Evolutionary conservation across 2,113 vertebrate genomes (phyloP).

Genomic region (Colaptes auratus): DNA sequence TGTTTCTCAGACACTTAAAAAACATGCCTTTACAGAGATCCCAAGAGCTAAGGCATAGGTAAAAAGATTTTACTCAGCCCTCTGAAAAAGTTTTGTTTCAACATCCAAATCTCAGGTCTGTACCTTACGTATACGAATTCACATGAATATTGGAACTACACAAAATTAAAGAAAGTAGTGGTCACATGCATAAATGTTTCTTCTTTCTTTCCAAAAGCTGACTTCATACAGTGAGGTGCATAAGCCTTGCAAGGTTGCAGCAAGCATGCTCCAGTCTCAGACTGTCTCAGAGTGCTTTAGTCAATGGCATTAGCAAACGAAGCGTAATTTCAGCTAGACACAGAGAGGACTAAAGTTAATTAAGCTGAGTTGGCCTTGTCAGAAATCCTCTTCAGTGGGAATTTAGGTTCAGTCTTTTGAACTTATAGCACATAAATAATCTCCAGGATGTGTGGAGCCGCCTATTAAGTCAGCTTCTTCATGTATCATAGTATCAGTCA

Average conservation of each 20-base stretch:
- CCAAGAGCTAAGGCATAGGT: neutral
- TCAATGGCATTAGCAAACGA: neutral
- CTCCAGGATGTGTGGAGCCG: neutral
- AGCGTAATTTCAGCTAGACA: neutral
- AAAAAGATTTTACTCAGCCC: neutral
- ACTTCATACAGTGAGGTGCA: rapidly evolving
- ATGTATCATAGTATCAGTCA: too few relatives aligned
- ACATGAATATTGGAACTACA: neutral
- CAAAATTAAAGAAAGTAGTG: neutral
- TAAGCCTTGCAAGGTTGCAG: neutral
- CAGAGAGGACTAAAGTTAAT: neutral
- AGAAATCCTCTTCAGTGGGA: neutral
- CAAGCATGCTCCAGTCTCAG: rapidly evolving
- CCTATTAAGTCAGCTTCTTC: neutral
- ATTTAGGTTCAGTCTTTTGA: neutral
- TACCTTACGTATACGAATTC: neutral
- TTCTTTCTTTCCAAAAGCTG: neutral
- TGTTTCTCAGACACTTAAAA: neutral
- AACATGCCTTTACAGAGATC: neutral
- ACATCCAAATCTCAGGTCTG: neutral
- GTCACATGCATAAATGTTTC: neutral
- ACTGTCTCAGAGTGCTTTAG: neutral
- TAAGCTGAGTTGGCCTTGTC: neutral
- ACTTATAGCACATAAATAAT: neutral
- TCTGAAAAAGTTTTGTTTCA: neutral